Conservation (phyloP, 2,113 vertebrate species). For the Phocoena phocoena region DNA sequence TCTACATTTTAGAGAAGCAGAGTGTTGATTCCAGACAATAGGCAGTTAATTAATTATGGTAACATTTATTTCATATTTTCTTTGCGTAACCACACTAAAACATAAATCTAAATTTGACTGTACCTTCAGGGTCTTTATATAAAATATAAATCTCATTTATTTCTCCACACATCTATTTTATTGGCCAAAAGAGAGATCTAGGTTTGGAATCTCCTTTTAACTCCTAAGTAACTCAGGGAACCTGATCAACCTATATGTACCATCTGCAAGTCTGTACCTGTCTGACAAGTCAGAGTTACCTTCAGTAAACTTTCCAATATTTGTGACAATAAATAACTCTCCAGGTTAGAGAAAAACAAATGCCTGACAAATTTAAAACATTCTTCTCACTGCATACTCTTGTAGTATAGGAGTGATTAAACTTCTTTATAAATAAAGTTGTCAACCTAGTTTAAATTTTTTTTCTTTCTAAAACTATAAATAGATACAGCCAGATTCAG, state of each 20-base stretch:
- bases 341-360: not conserved
- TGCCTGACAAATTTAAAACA: not conserved
- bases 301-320: not conserved
- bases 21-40: slow-evolving; percentile 45
- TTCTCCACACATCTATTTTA: not conserved
- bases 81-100: slow-evolving; percentile 48
- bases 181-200: not conserved
- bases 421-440: not conserved
- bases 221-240: not conserved
- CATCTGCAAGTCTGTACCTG: not conserved
- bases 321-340: not conserved
- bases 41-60: slow-evolving; percentile 45
- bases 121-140: not conserved
- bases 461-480: not conserved
- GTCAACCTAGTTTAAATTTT: not conserved
- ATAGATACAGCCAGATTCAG: not conserved
- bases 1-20: slow-evolving; percentile 15
- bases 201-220: not conserved
- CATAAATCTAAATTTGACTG: slow-evolving; percentile 65
- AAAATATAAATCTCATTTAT: not conserved
- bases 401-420: not conserved
- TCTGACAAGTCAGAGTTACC: not conserved
- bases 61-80: slow-evolving; percentile 40
- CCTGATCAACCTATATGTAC: not conserved
- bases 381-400: not conserved